Evolutionary conservation across 1,140 invertebrate species (phyloP), one percentile per base, ranked within the genome.

Genomic region (Augochlora pura): DNA sequence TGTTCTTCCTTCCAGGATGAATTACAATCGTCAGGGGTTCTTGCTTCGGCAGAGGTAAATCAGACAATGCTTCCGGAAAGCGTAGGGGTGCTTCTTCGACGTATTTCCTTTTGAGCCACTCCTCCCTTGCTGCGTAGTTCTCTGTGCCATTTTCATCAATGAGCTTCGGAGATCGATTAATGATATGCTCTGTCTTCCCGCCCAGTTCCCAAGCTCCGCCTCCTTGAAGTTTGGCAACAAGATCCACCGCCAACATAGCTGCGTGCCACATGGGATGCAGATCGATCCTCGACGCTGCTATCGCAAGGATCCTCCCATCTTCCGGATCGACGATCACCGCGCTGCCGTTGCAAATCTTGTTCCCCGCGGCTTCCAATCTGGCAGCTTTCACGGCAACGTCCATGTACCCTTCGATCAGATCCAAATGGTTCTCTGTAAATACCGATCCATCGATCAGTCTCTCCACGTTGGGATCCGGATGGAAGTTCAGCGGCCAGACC

Each of bases 401-500:
- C 95, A 97, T 96, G 87, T 94, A 94, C 52, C 91, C 87, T 66
- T 94, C 93, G 84, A 98, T 96, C 16, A 89, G 88, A 1, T 92
- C 71, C 0, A 96, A 77, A 81, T 97, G 94, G 3, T 91, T 84
- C 0, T 87, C 67, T 21, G 89, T 91, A 89, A 98, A 98, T 74
- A 96, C 93, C 1, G 93, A 93, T 7, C 95, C 95, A 64, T 93
- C 92, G 0, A 94, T 86, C 59, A 97, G 83, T 66, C 93, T 94
- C 89, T 97, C 97, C 6, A 96, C 88, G 84, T 95, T 95, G 81
- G 94, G 94, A 88, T 97, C 96, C 63, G 95, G 96, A 94, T 97
- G 96, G 93, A 98, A 98, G 90, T 97, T 97, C 38, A 96, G 95
- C 0, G 97, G 96, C 98, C 98, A 99, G 49, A 95, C 90, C 77